Conservation (phyloP, 2,113 vertebrate genomes). For the Nannospalax galili region DNA sequence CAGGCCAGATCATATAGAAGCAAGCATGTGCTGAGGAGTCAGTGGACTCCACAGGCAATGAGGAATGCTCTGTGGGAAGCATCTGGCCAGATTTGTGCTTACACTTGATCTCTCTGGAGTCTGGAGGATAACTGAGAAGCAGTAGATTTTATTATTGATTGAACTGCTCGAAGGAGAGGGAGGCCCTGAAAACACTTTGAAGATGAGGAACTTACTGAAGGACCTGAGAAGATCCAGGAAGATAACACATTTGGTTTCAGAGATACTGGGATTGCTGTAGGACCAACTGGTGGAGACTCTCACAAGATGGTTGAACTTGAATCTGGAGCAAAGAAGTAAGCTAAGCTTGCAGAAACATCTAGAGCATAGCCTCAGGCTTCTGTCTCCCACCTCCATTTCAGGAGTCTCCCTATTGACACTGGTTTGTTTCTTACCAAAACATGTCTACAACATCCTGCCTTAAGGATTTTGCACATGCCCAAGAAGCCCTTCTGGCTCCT, state of each 20-base stretch:
- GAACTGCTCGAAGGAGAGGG: neutral
- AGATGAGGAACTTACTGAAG: neutral
- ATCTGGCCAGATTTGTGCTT: neutral
- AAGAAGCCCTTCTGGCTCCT: neutral
- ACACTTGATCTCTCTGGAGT: neutral
- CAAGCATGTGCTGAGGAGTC: neutral
- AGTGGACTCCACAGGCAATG: neutral
- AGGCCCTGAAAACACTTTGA: neutral
- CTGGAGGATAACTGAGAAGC: neutral
- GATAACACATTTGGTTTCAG: neutral
- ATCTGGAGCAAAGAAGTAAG: neutral
- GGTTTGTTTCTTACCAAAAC: constrained; percentile 13
- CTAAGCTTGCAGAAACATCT: neutral
- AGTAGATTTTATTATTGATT: neutral
- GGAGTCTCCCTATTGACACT: neutral
- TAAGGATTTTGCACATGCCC: constrained; percentile 8
- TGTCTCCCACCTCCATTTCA: neutral
- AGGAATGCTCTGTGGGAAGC: neutral
- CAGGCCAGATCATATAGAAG: neutral
- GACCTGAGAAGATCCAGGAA: neutral
- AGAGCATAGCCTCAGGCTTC: neutral
- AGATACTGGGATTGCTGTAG: neutral
- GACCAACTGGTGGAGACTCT: neutral
- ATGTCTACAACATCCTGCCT: neutral
- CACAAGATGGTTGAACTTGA: neutral